Base-by-base conservation (phyloP, 2,797 vertebrate genomes). In the Urocyon cinereoargenteus region DNA sequence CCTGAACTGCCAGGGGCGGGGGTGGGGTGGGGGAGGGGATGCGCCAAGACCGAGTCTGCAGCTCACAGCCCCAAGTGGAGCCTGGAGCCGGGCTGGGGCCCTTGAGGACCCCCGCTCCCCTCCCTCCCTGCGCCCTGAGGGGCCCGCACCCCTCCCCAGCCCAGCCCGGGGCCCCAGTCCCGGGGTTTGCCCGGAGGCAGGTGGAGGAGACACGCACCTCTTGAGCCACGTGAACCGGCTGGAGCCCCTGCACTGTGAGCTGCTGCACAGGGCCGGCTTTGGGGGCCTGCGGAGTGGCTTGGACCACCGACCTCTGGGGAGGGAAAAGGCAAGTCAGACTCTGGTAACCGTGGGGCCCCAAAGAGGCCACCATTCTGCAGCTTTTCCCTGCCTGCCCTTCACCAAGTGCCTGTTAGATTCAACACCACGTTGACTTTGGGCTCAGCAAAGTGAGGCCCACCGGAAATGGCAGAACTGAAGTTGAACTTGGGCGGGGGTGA, bases 261-360 rank as follows among this genome's bases (percentile, higher is more conserved):
- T 99, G 99, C 95, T 99, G 99, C 68, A 99, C 99, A 1, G 99
- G 98, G 97, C 99, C 99, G 53, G 99, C 98, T 98, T 99, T 99
- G 97, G 99, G 98, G 49, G 98, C 93, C 97, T 99, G 99, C 22
- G 99, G 98, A 36, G 99, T 99, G 64, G 99, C 98, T 97, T 99
- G 99, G 97, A 99, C 99, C 96, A 99, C 99, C 24, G 99, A 99
- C 98, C 99, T 99, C 99, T 99, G 99, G 81, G 75, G 77, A 95
- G 97, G 92, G 97, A 94, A 51, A 91, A 97, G 97, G 97, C n/a
- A 91, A 64, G 86, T 31, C 68, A 34, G 36, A 64, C 61, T 26
- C 11, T 1, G 70, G 84, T 61, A 28, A 79, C 70, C 16, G 8
- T 21, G 75, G 92, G 53, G 24, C 59, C 4, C 28, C 49, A 36